Conservation (phyloP, 2,113 vertebrate species). For the Poicephalus gulielmi region DNA sequence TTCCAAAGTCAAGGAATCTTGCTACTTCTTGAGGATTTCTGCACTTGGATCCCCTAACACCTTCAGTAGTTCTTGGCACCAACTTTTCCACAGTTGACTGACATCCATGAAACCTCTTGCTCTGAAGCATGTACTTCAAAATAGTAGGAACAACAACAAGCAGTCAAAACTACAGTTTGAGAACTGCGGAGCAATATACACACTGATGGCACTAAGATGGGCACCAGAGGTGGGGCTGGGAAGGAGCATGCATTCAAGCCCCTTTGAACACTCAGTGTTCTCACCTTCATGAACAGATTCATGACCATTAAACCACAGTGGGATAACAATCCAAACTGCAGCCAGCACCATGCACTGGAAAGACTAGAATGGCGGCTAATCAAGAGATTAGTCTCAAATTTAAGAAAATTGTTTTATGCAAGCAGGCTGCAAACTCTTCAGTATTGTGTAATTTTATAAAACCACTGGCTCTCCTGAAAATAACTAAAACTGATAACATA, state of each 20-base stretch:
- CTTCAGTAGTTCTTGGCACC: neutral
- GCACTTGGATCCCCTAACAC: neutral
- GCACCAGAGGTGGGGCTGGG: neutral
- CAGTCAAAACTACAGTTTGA: neutral
- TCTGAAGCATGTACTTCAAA: accelerated
- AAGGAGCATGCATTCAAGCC: accelerated
- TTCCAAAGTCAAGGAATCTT: neutral
- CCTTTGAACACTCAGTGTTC: neutral
- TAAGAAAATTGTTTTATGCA: neutral
- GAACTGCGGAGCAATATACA: neutral
- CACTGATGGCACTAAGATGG: neutral
- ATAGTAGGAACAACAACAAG: neutral
- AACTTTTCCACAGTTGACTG: neutral
- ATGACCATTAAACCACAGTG: neutral
- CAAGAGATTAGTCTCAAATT: neutral
- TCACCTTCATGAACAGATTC: neutral
- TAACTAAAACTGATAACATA: neutral
- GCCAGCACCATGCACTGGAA: neutral
- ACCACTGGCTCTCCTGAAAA: neutral
- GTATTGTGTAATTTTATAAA: neutral
- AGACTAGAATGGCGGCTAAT: neutral
- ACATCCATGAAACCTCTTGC: neutral
- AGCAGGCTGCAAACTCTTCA: neutral
- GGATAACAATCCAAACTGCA: neutral
- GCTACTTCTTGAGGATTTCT: neutral